phyloP scores from a whole-genome alignment of 2,113 vertebrate genomes.

The Lasiurus cinereus region DNA sequence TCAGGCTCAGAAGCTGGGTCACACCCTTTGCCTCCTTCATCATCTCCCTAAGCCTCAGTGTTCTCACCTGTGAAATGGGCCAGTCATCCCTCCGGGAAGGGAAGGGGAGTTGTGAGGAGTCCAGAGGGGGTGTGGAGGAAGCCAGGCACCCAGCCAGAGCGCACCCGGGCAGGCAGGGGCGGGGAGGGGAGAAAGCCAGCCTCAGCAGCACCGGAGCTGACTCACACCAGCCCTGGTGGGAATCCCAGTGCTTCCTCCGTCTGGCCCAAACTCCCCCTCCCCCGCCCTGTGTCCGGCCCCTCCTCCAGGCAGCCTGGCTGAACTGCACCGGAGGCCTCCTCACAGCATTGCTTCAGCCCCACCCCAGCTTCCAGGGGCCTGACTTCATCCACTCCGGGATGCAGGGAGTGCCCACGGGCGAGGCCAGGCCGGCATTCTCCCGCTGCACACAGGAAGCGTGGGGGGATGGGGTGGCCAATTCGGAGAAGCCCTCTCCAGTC shows the following conservation, averaged over 20 bases:
- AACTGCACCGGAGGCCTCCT: neutral
- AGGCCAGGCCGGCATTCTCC: neutral
- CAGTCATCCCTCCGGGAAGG: neutral
- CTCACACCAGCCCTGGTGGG: slow-evolving; percentile 15
- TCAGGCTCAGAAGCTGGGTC: too few species aligned
- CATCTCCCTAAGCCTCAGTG: neutral
- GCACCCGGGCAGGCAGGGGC: neutral
- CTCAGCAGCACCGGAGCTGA: neutral
- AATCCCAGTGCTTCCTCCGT: slow-evolving; percentile 47
- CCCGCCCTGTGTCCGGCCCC: neutral
- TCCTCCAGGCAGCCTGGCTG: slow-evolving; percentile 34
- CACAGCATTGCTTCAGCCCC: neutral
- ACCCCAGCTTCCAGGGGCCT: neutral
- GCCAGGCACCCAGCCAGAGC: neutral
- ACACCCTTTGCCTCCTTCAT: neutral
- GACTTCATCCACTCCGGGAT: neutral
- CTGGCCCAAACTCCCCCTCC: slow-evolving; percentile 67
- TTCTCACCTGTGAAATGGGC: neutral
- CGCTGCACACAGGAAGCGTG: too few species aligned
- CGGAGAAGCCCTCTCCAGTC: neutral
- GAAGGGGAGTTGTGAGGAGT: neutral
- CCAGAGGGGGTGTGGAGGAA: neutral
- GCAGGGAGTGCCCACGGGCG: neutral
- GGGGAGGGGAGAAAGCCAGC: neutral
- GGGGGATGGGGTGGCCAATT: neutral